Conservation (phyloP, 2,113 vertebrate genomes). For the Tachysurus vachellii region DNA sequence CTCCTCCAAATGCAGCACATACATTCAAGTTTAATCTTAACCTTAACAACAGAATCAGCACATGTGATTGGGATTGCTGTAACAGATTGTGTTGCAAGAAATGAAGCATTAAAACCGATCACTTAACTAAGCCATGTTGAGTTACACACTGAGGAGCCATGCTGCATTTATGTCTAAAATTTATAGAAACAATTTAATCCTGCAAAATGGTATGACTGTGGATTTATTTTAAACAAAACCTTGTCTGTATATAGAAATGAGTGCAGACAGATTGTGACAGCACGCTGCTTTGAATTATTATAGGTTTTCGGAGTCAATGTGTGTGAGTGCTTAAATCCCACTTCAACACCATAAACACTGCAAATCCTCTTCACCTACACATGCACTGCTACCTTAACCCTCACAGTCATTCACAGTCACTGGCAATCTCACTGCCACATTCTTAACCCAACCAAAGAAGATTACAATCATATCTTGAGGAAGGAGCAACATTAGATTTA, state of each 20-base stretch:
- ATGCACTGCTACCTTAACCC: background rate
- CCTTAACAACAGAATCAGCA: background rate
- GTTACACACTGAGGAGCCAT: slow-evolving; percentile 34
- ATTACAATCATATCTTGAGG: slow-evolving; percentile 14
- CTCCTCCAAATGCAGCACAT: background rate
- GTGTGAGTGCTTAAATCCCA: slow-evolving; percentile 2
- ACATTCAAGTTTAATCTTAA: slow-evolving; percentile 35
- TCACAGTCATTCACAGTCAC: background rate
- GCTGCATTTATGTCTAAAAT: slow-evolving; percentile 8
- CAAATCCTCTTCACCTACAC: slow-evolving; percentile 37
- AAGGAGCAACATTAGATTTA: background rate
- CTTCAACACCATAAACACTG: background rate
- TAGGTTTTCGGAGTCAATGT: background rate
- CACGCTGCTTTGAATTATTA: background rate
- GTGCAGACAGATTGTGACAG: background rate
- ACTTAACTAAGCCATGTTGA: slow-evolving; percentile 59
- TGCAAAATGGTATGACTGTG: background rate
- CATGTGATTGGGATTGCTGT: background rate
- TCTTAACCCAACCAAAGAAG: background rate
- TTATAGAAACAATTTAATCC: slow-evolving; percentile 4
- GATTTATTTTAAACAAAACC: background rate
- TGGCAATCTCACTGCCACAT: background rate
- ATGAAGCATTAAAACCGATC: slow-evolving; percentile 70
- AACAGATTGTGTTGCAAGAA: slow-evolving; percentile 52
- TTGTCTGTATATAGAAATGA: background rate